phyloP scores from a whole-genome alignment of 2,113 vertebrate genomes.

The Herpetotheres cachinnans region DNA sequence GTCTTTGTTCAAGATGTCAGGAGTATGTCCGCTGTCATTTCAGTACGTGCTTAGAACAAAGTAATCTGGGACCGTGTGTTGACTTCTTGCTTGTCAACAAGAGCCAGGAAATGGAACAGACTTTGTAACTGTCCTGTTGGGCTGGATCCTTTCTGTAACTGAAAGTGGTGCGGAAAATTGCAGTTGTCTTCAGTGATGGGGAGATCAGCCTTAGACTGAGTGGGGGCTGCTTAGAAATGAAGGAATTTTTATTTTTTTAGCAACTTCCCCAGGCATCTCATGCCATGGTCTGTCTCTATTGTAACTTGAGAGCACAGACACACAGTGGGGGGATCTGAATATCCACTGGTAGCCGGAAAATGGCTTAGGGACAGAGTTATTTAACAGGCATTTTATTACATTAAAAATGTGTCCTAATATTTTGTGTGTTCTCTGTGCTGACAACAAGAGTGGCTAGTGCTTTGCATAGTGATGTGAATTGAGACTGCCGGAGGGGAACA shows the following conservation, averaged over 20 bases:
- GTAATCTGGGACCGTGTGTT: not conserved
- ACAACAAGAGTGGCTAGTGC: not conserved
- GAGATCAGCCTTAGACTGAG: not conserved
- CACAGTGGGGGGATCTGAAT: not conserved
- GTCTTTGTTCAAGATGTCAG: not conserved
- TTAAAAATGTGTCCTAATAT: not conserved
- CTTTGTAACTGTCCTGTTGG: not conserved
- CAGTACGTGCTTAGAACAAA: not conserved
- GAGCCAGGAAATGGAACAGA: not conserved
- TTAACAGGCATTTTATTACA: not conserved
- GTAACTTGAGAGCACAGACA: not conserved
- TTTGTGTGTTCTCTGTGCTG: not conserved
- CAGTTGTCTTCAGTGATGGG: not conserved
- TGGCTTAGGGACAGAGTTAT: not conserved
- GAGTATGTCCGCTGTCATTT: not conserved
- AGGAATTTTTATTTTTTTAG: not conserved
- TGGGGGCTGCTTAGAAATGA: not conserved
- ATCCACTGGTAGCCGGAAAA: not conserved
- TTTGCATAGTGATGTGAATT: not conserved
- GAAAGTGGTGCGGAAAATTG: not conserved
- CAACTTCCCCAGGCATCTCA: not conserved
- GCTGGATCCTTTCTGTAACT: not conserved
- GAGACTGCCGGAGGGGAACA: not conserved
- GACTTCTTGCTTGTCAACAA: not conserved
- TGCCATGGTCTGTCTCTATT: not conserved